Conservation (phyloP, 1,140 invertebrate genomes). For the Plectus sambesii region DNA sequence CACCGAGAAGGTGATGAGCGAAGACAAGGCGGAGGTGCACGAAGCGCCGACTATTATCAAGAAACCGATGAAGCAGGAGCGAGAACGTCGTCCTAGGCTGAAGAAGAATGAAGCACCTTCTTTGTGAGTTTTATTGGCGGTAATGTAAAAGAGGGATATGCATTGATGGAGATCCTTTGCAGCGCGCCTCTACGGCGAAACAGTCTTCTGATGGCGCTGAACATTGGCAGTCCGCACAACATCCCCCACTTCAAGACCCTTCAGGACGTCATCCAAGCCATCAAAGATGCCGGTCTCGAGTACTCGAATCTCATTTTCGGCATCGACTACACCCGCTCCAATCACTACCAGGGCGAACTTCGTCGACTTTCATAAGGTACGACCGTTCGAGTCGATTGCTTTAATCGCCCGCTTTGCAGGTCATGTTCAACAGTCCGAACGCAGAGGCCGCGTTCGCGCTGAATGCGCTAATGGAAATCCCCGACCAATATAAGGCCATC, state of each 20-base stretch:
- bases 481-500: slow-evolving; percentile 52
- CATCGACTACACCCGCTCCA: slow-evolving; percentile 51
- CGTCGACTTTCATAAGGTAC: slow-evolving; percentile 51
- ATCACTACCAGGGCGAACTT: slow-evolving; percentile 53
- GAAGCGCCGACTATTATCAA: slow-evolving; percentile 36
- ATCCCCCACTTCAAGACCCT: slow-evolving; percentile 45
- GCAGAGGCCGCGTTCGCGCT: slow-evolving; percentile 50
- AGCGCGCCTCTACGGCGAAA: slow-evolving; percentile 42
- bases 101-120: slow-evolving; percentile 38
- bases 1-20: slow-evolving; percentile 32
- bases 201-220: slow-evolving; percentile 40
- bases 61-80: slow-evolving; percentile 44
- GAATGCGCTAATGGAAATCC: slow-evolving; percentile 52
- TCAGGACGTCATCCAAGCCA: slow-evolving; percentile 39
- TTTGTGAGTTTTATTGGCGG: slow-evolving; percentile 28
- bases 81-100: slow-evolving; percentile 28
- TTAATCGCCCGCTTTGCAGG: slow-evolving; percentile 21
- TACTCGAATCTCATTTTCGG: slow-evolving; percentile 50
- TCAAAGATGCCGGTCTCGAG: slow-evolving; percentile 51
- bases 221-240: slow-evolving; percentile 43
- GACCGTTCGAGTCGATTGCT: neutral
- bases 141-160: slow-evolving; percentile 10
- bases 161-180: slow-evolving; percentile 11
- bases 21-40: slow-evolving; percentile 19
- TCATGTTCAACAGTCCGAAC: slow-evolving; percentile 48